These are phyloP conservation scores for Amphimedon queenslandica DNA, from an alignment of 37 sponge, comb jelly and placozoan species.

Conservation along the genomic window DNA sequence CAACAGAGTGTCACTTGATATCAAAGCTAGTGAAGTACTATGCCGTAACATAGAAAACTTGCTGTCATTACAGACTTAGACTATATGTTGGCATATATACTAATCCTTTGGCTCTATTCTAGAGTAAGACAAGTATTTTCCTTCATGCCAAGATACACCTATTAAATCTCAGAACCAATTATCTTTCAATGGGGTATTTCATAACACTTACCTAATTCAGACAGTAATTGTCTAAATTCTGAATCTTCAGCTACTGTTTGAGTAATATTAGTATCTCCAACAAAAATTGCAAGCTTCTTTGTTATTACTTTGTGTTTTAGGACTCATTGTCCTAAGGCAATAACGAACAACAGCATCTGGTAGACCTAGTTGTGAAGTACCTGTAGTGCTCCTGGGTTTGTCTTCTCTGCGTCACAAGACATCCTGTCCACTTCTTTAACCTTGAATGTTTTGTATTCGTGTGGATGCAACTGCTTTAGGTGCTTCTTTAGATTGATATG, in stretches of 20 bases:
- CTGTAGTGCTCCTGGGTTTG: too few relatives aligned
- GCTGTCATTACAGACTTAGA: constrained; percentile 20
- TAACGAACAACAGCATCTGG: too few relatives aligned
- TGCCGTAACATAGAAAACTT: constrained; percentile 19
- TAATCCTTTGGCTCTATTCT: neutral
- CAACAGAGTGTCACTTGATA: neutral
- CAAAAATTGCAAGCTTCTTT: neutral
- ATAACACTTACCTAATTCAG: neutral
- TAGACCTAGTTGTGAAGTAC: too few relatives aligned
- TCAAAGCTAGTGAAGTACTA: constrained; percentile 7
- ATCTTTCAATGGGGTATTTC: neutral
- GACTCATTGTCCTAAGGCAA: neutral
- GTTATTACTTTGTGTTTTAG: neutral
- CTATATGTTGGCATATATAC: constrained; percentile 23
- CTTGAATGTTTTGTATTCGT: too few relatives aligned
- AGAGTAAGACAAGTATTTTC: too few relatives aligned
- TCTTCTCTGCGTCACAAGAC: too few relatives aligned
- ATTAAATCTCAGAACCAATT: neutral
- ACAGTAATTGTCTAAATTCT: neutral
- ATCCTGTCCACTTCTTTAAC: too few relatives aligned
- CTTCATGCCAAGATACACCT: too few relatives aligned
- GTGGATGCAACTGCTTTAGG: neutral
- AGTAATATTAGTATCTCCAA: neutral
- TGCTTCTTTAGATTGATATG: neutral
- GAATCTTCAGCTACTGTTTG: neutral